Conservation (phyloP, 2,113 vertebrate genomes). For the Leucosticte australis region DNA sequence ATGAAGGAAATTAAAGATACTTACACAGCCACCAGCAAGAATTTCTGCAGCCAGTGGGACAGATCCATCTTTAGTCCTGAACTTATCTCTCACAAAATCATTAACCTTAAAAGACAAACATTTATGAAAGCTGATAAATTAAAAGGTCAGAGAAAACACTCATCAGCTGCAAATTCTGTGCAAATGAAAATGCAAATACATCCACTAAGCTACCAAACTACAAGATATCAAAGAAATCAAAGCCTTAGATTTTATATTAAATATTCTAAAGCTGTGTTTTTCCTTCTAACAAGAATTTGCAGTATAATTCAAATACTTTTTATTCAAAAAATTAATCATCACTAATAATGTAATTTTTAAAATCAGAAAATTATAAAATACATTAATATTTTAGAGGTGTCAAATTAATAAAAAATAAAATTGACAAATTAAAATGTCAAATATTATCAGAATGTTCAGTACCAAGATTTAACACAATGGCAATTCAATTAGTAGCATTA, state of each 20-base stretch:
- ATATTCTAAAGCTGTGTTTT: not conserved
- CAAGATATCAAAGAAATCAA: not conserved
- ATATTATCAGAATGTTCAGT: not conserved
- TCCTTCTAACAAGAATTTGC: not conserved
- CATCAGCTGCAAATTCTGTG: not conserved
- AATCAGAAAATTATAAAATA: not conserved
- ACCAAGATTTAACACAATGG: not conserved
- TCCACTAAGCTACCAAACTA: not conserved
- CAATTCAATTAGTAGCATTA: not conserved
- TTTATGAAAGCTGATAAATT: slow-evolving; percentile 13
- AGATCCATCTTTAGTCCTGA: slow-evolving; percentile 76
- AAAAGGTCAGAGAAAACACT: slow-evolving; percentile 12
- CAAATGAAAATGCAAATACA: not conserved
- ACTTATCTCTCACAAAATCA: slow-evolving; percentile 89
- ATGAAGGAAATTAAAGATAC: slow-evolving; percentile 61
- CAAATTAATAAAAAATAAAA: not conserved
- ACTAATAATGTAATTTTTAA: not conserved
- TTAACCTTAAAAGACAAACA: slow-evolving; percentile 81
- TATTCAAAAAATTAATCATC: not conserved
- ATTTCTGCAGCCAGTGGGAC: slow-evolving; percentile 83
- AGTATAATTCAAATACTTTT: not conserved
- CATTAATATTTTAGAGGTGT: not conserved
- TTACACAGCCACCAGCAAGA: slow-evolving; percentile 87
- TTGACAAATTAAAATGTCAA: not conserved
- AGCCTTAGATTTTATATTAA: not conserved